A percentile compares a stretch with the other conserved stretches of the same genome.
These are phyloP conservation scores for Campylomormyrus numenius DNA, from an alignment of 2,113 vertebrate species.

Conservation along the genomic window DNA sequence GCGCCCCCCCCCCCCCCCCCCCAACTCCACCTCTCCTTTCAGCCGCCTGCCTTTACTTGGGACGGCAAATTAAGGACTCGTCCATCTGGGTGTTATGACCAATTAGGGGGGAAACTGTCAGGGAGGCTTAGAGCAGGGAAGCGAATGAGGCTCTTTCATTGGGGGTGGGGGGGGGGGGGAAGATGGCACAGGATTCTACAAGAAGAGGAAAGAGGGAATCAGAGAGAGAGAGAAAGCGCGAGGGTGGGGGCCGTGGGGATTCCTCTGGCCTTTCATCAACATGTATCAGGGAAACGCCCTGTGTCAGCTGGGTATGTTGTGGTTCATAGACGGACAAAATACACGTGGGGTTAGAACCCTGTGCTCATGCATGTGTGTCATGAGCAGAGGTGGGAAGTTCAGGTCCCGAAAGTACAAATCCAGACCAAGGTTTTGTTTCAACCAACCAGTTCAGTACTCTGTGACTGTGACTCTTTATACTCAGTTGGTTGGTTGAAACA, in stretches of 20 bases:
- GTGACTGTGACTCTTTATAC: too few relatives aligned
- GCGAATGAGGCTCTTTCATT: slow-evolving; percentile 53
- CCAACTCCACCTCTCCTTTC: slow-evolving; percentile 35
- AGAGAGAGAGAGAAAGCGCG: slow-evolving; percentile 19
- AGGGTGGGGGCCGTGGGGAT: slow-evolving; percentile 15
- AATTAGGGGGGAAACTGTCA: slow-evolving; percentile 73
- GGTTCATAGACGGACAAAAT: not conserved
- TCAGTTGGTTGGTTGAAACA: too few relatives aligned
- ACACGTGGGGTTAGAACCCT: not conserved
- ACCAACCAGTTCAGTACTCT: too few relatives aligned
- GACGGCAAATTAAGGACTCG: slow-evolving; percentile 64
- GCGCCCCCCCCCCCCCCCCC: slow-evolving; percentile 28
- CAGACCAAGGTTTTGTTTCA: too few relatives aligned
- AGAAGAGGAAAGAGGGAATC: not conserved
- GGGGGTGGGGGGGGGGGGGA: slow-evolving; percentile 19
- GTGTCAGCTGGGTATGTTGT: not conserved
- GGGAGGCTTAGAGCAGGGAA: slow-evolving; percentile 62
- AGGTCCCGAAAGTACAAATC: too few relatives aligned
- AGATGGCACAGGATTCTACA: not conserved
- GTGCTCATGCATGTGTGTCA: not conserved
- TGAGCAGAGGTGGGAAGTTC: too few relatives aligned
- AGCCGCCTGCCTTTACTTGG: slow-evolving; percentile 61
- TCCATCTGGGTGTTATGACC: slow-evolving; percentile 74
- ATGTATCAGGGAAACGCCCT: not conserved
- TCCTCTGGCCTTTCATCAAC: not conserved